phyloP scores from a whole-genome alignment of 2,888 invertebrate species.

The Harpagoxenus sublaevis region DNA sequence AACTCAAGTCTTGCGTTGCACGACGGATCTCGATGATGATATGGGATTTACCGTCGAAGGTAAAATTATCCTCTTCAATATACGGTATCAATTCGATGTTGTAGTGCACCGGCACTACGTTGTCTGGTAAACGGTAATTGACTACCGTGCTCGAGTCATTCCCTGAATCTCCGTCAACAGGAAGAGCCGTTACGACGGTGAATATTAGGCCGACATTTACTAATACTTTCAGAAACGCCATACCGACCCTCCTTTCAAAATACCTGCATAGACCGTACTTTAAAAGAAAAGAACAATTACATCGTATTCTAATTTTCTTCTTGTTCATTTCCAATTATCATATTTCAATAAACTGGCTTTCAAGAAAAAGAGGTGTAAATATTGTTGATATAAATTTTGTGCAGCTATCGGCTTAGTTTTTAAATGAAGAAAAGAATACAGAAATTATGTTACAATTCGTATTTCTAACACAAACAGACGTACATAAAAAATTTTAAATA shows the following conservation, averaged over 20 bases:
- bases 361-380: background rate
- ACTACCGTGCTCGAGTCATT: background rate
- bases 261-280: background rate
- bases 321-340: background rate
- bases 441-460: background rate
- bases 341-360: background rate
- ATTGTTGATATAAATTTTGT: background rate
- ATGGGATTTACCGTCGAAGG: slow-evolving; percentile 68
- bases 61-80: slow-evolving; percentile 81
- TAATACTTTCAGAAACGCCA: slow-evolving; percentile 4
- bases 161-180: background rate
- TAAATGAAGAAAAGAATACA: background rate
- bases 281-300: background rate
- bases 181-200: background rate
- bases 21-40: slow-evolving; percentile 63
- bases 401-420: background rate
- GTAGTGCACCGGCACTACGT: slow-evolving; percentile 87
- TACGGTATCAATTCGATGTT: slow-evolving; percentile 87
- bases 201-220: slow-evolving; percentile 1
- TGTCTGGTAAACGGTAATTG: slow-evolving; percentile 86
- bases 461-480: background rate
- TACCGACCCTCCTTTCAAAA: background rate
- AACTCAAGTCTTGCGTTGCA: slow-evolving; percentile 50
- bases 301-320: background rate
- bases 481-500: background rate